A percentile compares a stretch with the other conserved stretches of the same genome.
Conservation (phyloP, 2,888 invertebrate genomes). For the Automeris io region DNA sequence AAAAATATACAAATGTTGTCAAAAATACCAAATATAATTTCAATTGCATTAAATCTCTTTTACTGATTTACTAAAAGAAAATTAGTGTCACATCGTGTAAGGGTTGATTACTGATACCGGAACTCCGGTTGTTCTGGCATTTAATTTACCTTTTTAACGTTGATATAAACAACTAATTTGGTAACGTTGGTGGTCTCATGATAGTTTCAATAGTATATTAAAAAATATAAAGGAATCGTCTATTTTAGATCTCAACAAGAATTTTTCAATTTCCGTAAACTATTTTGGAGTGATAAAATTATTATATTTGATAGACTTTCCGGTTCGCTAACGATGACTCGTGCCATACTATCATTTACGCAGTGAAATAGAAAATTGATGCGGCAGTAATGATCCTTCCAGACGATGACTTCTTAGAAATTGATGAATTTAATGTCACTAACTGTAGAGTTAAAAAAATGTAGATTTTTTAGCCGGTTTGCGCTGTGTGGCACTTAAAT, state of each 20-base stretch:
- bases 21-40: no score
- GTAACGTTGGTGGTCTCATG: constrained; percentile 39
- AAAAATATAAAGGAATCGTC: not conserved
- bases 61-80: no score
- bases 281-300: constrained; percentile 8
- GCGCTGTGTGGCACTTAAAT: constrained; percentile 5
- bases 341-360: constrained; percentile 57
- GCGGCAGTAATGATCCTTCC: constrained; percentile 43
- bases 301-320: constrained; percentile 14
- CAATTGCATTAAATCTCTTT: no score
- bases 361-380: constrained; percentile 67
- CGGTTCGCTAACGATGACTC: constrained; percentile 47
- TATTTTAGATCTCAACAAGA: constrained; percentile 2
- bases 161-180: not conserved
- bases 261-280: constrained; percentile 4
- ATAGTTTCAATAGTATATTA: constrained; percentile 15
- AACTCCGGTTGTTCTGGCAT: constrained; percentile 41
- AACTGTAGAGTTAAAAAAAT: no score
- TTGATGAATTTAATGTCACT: constrained; percentile 43
- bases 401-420: constrained; percentile 42
- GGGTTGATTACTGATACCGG: constrained; percentile 37
- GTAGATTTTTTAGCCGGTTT: constrained; percentile 12
- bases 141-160: constrained; percentile 36
- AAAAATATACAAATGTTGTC: no score
- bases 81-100: no score